Evolutionary conservation across 2,797 vertebrate genomes (phyloP).

Genomic region (Catamblyrhynchus diadema): DNA sequence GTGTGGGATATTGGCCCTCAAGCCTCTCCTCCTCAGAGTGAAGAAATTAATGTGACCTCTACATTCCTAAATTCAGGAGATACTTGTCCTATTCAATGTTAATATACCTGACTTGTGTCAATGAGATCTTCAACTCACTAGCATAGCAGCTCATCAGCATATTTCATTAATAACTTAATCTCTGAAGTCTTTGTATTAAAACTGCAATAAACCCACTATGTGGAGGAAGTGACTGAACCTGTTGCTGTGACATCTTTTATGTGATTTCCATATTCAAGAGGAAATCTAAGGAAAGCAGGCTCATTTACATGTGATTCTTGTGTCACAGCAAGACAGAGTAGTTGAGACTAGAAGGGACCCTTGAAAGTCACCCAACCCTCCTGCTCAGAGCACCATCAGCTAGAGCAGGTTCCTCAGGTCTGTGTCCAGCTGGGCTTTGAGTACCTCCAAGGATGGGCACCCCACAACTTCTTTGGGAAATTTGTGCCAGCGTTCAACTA

Average conservation of each 20-base stretch:
- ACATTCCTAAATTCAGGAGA: neutral
- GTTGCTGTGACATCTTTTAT: neutral
- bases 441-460: neutral
- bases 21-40: neutral
- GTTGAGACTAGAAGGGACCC: neutral
- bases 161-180: slow-evolving; percentile 15
- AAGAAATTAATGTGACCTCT: slow-evolving; percentile 15
- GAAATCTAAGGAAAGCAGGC: neutral
- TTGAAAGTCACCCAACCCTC: neutral
- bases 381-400: neutral
- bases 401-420: neutral
- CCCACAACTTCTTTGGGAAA: neutral
- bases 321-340: neutral
- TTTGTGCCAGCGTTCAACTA: neutral
- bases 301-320: neutral
- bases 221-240: neutral
- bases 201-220: neutral
- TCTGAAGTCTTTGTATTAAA: neutral
- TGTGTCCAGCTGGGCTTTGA: neutral
- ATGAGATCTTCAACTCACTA: neutral
- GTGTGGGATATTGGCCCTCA: neutral
- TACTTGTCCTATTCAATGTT: neutral
- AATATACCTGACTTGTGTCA: neutral
- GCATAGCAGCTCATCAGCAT: neutral
- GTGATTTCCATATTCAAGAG: neutral